Base-by-base conservation (phyloP, 2,797 vertebrate species). In the Clamator glandarius region DNA sequence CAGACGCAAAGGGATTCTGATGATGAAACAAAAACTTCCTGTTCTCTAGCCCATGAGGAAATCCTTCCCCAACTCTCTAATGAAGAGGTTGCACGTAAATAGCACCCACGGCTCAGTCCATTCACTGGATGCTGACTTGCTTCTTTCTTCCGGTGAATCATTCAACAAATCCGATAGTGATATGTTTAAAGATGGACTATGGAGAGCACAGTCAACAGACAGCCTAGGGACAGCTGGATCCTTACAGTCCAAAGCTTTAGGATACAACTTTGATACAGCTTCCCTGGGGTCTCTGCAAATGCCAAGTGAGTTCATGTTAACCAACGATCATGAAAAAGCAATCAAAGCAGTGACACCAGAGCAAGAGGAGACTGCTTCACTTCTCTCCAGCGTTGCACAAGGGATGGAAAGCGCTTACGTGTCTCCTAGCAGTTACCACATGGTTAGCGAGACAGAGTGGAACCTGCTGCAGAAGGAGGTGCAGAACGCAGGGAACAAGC, bases 261-360 rank as follows among this genome's bases (percentile, higher is more conserved):
- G 98, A 2, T 98, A 98, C 95, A 99, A 99, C 96, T 98, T 99
- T 93, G 99, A 99, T 63, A 98, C 98, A 0, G 98, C 97, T 23
- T 99, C 99, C 28, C 97, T 99, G 58, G 98, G 98, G 87, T 99
- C 99, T 57, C 98, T 99, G 87, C 99, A 99, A 91, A 98, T 99
- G 97, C 98, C 99, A 2, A 98, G 98, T 16, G 98, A 98, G 68
- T 99, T 99, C 96, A 98, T 99, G 97, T 97, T 99, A 97, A 99
- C 99, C 92, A 99, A 99, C 98, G 99, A 99, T 97, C 99, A 99
- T 97, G 99, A 99, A 96, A 99, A 99, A 97, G 99, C 99, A 91
- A 99, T 99, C 97, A 99, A 99, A 97, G 99, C 99, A 44, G 99
- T 99, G 99, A 99, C 99, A 9, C 99, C 99, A 0, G 99, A 99